Conservation (phyloP, 2,888 invertebrate species). For the Neoascia interrupta region DNA sequence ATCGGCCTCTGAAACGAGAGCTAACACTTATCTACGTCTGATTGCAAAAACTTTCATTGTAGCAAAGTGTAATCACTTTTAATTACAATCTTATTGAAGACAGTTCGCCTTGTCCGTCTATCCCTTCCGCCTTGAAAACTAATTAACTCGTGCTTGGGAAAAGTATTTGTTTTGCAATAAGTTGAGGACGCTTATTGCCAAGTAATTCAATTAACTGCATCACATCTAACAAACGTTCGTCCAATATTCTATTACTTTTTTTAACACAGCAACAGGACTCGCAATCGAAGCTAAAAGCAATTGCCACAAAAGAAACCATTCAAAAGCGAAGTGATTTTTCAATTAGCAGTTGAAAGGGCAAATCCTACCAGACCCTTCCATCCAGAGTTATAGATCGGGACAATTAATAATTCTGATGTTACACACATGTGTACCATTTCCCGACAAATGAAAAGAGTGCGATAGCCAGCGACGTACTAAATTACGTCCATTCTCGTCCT, state of each 20-base stretch:
- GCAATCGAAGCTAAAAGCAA: not conserved
- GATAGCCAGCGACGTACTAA: constrained; percentile 16
- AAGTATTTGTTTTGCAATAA: too few relatives aligned
- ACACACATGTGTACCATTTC: too few relatives aligned
- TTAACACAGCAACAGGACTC: not conserved
- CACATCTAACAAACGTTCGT: constrained; percentile 21
- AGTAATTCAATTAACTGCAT: constrained; percentile 43
- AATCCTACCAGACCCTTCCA: constrained; percentile 1
- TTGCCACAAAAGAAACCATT: not conserved
- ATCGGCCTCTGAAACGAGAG: too few relatives aligned
- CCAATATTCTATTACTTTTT: constrained; percentile 6
- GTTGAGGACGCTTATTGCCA: too few relatives aligned
- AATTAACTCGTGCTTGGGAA: too few relatives aligned
- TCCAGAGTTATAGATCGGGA: constrained; percentile 21
- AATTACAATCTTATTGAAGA: too few relatives aligned
- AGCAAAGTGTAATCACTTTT: too few relatives aligned
- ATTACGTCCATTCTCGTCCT: constrained; percentile 24
- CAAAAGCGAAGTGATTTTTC: constrained; percentile 10
- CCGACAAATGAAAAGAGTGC: constrained; percentile 14
- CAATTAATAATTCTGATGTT: constrained; percentile 37
- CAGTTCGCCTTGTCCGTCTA: too few relatives aligned
- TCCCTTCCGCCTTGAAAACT: too few relatives aligned
- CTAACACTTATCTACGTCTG: too few relatives aligned
- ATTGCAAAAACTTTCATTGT: too few relatives aligned
- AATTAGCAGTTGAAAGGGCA: constrained; percentile 12